Evolutionary conservation across 2,113 vertebrate species (phyloP).

Genomic region (Spea multiplicata): DNA sequence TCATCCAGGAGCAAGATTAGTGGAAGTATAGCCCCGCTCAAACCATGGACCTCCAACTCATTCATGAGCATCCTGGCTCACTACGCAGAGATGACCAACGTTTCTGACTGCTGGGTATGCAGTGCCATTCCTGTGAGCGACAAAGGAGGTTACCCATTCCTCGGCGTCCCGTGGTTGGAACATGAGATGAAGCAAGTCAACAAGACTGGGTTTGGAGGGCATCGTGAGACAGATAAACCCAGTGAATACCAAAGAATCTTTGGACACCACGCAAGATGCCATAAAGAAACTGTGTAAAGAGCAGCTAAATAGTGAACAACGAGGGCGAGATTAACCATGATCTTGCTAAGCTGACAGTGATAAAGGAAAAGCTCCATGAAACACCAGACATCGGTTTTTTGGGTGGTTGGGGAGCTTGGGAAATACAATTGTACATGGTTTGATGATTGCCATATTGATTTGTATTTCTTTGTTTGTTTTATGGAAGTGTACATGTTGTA

Average conservation of each 20-base stretch:
- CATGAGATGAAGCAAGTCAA: neutral
- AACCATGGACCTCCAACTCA: neutral
- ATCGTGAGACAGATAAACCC: neutral
- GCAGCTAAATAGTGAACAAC: neutral
- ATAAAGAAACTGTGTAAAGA: neutral
- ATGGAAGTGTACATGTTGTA: too few relatives aligned
- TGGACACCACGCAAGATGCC: too few relatives aligned
- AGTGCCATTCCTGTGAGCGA: neutral
- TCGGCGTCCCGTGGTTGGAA: neutral
- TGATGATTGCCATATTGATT: neutral
- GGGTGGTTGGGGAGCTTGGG: neutral
- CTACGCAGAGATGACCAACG: neutral
- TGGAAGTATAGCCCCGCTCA: too few relatives aligned
- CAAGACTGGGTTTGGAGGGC: neutral
- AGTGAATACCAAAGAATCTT: neutral
- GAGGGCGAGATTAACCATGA: neutral
- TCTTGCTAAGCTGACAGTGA: neutral
- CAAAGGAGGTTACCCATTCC: neutral
- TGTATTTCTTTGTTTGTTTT: neutral
- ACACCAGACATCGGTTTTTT: neutral
- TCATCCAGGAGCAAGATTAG: too few relatives aligned
- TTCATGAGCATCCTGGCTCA: neutral
- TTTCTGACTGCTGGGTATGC: neutral
- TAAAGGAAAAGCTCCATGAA: neutral
- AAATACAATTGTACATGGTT: neutral